Conservation (phyloP, 2,888 invertebrate species). For the Eucriotettix oculatus region DNA sequence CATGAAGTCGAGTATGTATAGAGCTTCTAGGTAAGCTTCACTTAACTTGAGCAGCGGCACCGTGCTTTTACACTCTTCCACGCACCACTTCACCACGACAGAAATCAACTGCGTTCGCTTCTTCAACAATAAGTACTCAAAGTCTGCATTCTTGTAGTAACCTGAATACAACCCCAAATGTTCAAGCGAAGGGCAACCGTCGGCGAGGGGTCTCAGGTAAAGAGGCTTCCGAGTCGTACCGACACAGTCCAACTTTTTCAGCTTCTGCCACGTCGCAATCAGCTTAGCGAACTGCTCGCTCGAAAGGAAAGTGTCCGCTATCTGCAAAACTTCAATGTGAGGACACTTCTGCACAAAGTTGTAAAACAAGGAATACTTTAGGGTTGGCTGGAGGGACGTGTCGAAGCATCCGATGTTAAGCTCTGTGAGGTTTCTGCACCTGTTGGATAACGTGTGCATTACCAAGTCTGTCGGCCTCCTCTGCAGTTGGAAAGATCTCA, state of each 20-base stretch:
- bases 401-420: background rate
- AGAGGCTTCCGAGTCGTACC: background rate
- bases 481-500: background rate
- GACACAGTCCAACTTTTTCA: background rate
- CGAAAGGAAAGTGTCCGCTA: background rate
- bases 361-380: background rate
- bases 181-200: background rate
- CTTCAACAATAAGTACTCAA: background rate
- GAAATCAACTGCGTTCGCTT: background rate
- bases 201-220: background rate
- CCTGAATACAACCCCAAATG: background rate
- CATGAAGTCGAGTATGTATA: background rate
- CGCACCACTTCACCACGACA: background rate
- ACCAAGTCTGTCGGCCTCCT: background rate
- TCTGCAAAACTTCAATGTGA: background rate
- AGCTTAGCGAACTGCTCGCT: background rate
- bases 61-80: background rate
- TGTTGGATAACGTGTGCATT: background rate
- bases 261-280: background rate
- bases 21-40: background rate
- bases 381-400: background rate
- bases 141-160: background rate
- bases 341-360: background rate
- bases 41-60: background rate
- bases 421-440: background rate